Evolutionary conservation across 2,888 invertebrate species (phyloP), one percentile per base, ranked within the genome.

Genomic region (Himalopsyche tibetana): DNA sequence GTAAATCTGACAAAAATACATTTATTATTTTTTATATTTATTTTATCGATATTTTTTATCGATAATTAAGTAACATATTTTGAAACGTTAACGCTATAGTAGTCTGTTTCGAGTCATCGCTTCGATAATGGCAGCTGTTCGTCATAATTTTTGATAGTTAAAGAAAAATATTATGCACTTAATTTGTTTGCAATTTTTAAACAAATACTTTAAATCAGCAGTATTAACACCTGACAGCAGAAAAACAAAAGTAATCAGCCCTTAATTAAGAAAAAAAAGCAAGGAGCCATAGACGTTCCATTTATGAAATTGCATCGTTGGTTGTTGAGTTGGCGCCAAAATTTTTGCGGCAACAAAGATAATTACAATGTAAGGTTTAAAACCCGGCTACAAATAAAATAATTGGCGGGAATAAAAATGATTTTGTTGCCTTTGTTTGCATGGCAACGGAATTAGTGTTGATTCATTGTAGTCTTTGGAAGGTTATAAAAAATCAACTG

Each of bases 261-360:
- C 63, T 63, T 6, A 63, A 63, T 63, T 63, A 63, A 28, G 4
- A 51, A 51, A 6, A 56, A 56, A 56, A 56, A 56, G 17, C 15
- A 40, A 8, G 51, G 51, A 38, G 4, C 63, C 55, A 51, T 55
- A 84, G 80, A 80, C 55, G 38, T 42, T 51, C 56, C 56, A 19
- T 80, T 83, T 84, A 40, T 56, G 63, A 84, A 84, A 84, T 84
- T 84, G 63, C 84, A 84, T 45, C 84, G 28, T 55, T 56, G 40
- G 19, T 15, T 80, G n/a, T 45, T 15, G 19, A 51, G 69, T 82
- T 82, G 84, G 84, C 84, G 82, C 82, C 84, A 85, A 82, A 82
- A 85, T 82, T 55, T 51, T 69, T n/a, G 45, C 81, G 84, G 84
- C 56, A 38, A 17, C 63, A 12, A 28, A 55, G 82, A 82, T 82